phyloP scores from a whole-genome alignment of 2,888 invertebrate species.

The Diploptera punctata region DNA sequence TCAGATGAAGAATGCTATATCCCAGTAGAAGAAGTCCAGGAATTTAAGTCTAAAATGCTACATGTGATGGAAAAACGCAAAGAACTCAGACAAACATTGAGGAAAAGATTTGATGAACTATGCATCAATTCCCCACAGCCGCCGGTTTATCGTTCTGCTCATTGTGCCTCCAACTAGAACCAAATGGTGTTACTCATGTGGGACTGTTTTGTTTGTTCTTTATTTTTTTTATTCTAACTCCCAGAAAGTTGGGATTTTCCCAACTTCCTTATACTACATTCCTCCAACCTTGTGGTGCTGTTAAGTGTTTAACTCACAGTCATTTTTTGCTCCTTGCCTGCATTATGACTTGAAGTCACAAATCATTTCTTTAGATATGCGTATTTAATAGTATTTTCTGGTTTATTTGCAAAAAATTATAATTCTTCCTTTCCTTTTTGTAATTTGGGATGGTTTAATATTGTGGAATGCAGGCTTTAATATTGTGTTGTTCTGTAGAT shows the following conservation, averaged over 20 bases:
- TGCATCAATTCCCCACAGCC: slow-evolving; percentile 55
- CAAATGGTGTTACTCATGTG: slow-evolving; percentile 4
- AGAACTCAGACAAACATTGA: slow-evolving; percentile 80
- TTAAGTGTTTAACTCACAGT: background rate
- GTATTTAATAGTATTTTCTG: too few species aligned
- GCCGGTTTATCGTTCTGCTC: slow-evolving; percentile 24
- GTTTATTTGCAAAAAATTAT: too few species aligned
- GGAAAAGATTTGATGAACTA: slow-evolving; percentile 82
- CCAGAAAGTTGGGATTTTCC: slow-evolving; percentile 2
- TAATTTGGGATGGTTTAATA: too few species aligned
- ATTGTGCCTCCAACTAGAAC: slow-evolving; percentile 40
- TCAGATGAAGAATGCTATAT: slow-evolving; percentile 77
- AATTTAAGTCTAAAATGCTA: slow-evolving; percentile 81
- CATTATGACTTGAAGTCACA: background rate
- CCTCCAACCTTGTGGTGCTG: too few species aligned
- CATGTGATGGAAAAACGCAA: slow-evolving; percentile 81
- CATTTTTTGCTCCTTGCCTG: background rate
- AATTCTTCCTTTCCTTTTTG: too few species aligned
- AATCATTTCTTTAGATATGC: background rate
- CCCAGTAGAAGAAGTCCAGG: slow-evolving; percentile 86
- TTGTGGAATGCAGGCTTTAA: too few species aligned
- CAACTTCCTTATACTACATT: slow-evolving; percentile 21
- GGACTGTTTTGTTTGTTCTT: slow-evolving; percentile 29
- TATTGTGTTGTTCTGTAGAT: too few species aligned
- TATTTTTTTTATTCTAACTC: slow-evolving; percentile 4